A percentile compares a stretch with the other conserved stretches of the same genome.
phyloP scores from a whole-genome alignment of 2,888 invertebrate species.

The Epirrhoe tristata region DNA sequence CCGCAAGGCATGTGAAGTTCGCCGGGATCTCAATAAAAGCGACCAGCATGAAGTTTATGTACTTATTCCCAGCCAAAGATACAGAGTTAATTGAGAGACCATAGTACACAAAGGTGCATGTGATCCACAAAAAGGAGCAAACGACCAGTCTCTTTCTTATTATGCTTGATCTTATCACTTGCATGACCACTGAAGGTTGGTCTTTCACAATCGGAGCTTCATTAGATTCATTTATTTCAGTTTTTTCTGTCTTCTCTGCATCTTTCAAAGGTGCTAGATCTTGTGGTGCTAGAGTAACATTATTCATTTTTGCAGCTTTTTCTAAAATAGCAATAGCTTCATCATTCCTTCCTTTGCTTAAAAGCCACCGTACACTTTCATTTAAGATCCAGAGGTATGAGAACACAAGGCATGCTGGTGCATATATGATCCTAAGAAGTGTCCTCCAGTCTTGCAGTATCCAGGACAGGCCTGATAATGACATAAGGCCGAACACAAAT shows the following conservation, averaged over 20 bases:
- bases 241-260: slow-evolving; percentile 50
- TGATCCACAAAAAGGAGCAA: slow-evolving; percentile 91
- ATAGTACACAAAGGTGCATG: slow-evolving; percentile 92
- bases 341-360: slow-evolving; percentile 88
- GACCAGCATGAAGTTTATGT: slow-evolving; percentile 90
- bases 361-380: slow-evolving; percentile 91
- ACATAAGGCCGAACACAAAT: slow-evolving; percentile 89
- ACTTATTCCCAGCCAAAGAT: slow-evolving; percentile 90
- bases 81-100: slow-evolving; percentile 92
- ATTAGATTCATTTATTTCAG: slow-evolving; percentile 39
- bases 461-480: slow-evolving; percentile 89
- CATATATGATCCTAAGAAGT: slow-evolving; percentile 88
- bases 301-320: slow-evolving; percentile 88
- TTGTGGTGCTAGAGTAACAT: slow-evolving; percentile 75
- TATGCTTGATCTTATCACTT: slow-evolving; percentile 83
- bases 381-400: slow-evolving; percentile 89
- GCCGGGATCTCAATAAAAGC: slow-evolving; percentile 90
- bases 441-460: slow-evolving; percentile 89
- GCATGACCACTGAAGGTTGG: slow-evolving; percentile 60
- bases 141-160: slow-evolving; percentile 85
- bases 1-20: slow-evolving; percentile 86
- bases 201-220: slow-evolving; percentile 43
- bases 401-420: slow-evolving; percentile 88
- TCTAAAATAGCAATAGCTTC: slow-evolving; percentile 87
- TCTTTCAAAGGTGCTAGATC: slow-evolving; percentile 69